Evolutionary conservation across 1,140 invertebrate species (phyloP), one percentile per base, ranked within the genome.

Genomic region (Laodelphax striatellus): DNA sequence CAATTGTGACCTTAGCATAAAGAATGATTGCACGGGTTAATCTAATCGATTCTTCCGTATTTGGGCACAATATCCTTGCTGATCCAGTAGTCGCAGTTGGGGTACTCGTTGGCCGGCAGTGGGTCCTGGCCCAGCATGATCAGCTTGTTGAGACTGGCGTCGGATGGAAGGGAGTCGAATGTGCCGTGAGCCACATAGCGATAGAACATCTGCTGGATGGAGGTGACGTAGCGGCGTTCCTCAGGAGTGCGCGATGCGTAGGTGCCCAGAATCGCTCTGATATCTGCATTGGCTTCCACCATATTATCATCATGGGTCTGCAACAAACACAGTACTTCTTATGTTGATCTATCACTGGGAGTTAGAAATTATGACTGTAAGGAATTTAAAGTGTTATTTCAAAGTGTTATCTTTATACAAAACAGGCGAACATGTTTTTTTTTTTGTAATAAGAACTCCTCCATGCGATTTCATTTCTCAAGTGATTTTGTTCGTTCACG

Each of bases 131-230:
- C 84, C 1, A 89, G 79, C 1, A 88, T 73, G 17, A 88, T 73
- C 9, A 55, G 38, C 24, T 57, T 59, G 50, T 50, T 55, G 42
- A 38, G 58, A 16, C 24, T 54, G 58, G 67, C 69, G 34, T 79
- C 76, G 2, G 75, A 73, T 6, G 77, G 72, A 6, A 71, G 75
- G 1, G 80, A 65, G 43, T 82, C 76, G 19, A 88, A 72, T 52
- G 80, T 79, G 10, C 85, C 86, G 61, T 87, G 79, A 75, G 82
- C 83, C 0, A 90, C 87, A 64, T 82, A 92, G 63, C 85, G 81
- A 67, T 90, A 90, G 70, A 92, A 92, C 0, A 90, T 70, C 56
- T 86, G 81, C 67, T 90, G 87, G 75, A 92, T 88, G 2, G 87
- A 84, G 1, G 82, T 80, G 38, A 88, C 79, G 63, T 85, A 90